Evolutionary conservation across 2,797 vertebrate genomes (phyloP).

Genomic region (Oreochromis grahami): DNA sequence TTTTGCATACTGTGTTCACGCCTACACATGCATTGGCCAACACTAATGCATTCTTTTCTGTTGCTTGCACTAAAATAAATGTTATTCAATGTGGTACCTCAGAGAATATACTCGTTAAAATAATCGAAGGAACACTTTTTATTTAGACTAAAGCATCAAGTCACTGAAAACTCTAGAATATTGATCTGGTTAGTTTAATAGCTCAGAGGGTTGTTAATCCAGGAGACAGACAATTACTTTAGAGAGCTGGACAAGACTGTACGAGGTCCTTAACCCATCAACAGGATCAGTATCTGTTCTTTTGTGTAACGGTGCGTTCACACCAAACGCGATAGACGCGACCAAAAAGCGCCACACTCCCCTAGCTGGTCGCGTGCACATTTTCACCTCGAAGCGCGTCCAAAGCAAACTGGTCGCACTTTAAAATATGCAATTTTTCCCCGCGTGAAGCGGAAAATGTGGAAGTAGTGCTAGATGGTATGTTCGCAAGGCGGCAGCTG

Average conservation of each 20-base stretch:
- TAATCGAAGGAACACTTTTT: not conserved
- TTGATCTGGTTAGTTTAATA: not conserved
- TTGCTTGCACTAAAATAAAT: not conserved
- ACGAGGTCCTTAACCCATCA: not conserved
- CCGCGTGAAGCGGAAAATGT: too few relatives aligned
- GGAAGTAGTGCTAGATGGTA: too few relatives aligned
- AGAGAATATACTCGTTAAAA: not conserved
- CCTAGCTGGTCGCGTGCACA: too few relatives aligned
- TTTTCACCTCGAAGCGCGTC: too few relatives aligned
- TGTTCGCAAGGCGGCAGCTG: too few relatives aligned
- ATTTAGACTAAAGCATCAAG: not conserved
- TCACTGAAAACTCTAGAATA: not conserved
- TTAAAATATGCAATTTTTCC: too few relatives aligned
- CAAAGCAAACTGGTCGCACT: too few relatives aligned
- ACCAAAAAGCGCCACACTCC: too few relatives aligned
- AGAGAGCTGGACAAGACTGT: not conserved
- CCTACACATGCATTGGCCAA: not conserved
- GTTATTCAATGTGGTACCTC: not conserved
- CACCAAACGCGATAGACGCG: too few relatives aligned
- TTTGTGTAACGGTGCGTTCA: not conserved
- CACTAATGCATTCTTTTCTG: not conserved
- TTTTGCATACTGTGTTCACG: not conserved
- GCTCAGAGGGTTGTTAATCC: not conserved
- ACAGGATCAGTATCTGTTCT: not conserved
- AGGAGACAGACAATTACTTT: not conserved